Conservation (phyloP, 2,888 invertebrate genomes). For the Orthosia gracilis region DNA sequence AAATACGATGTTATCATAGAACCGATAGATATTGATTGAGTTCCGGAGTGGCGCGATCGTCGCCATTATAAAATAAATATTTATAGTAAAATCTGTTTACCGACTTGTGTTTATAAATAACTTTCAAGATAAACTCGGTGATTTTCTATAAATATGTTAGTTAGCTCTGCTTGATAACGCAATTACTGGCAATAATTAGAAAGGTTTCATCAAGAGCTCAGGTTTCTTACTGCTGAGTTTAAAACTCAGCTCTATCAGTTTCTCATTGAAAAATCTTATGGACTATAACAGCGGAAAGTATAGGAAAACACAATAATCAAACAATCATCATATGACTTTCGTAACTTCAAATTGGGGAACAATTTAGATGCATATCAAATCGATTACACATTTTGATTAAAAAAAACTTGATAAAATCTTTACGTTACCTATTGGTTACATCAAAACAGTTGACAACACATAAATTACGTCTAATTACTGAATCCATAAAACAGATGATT, state of each 20-base stretch:
- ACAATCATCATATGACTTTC: slow-evolving; percentile 20
- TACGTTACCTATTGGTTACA: slow-evolving; percentile 13
- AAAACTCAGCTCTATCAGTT: background rate
- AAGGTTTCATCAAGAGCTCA: slow-evolving; percentile 13
- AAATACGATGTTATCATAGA: slow-evolving; percentile 37
- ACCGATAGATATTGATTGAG: slow-evolving; percentile 33
- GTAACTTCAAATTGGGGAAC: slow-evolving; percentile 4
- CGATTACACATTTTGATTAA: background rate
- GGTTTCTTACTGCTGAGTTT: background rate
- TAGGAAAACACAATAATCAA: background rate
- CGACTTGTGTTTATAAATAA: slow-evolving; percentile 22
- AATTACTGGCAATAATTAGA: background rate
- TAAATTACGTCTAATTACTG: slow-evolving; percentile 17
- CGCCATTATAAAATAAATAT: slow-evolving; percentile 8
- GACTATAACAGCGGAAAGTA: background rate
- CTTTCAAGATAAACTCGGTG: slow-evolving; percentile 29
- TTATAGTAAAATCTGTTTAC: slow-evolving; percentile 28
- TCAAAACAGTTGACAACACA: slow-evolving; percentile 8
- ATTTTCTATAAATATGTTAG: background rate
- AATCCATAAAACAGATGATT: slow-evolving; percentile 43
- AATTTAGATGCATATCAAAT: slow-evolving; percentile 26
- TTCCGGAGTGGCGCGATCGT: slow-evolving; percentile 43
- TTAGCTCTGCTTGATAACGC: slow-evolving; percentile 21
- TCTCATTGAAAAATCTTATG: background rate
- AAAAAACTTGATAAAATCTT: slow-evolving; percentile 20